Evolutionary conservation across 2,113 vertebrate species (phyloP), one percentile per base, ranked within the genome.

Genomic region (Symphodus melops): DNA sequence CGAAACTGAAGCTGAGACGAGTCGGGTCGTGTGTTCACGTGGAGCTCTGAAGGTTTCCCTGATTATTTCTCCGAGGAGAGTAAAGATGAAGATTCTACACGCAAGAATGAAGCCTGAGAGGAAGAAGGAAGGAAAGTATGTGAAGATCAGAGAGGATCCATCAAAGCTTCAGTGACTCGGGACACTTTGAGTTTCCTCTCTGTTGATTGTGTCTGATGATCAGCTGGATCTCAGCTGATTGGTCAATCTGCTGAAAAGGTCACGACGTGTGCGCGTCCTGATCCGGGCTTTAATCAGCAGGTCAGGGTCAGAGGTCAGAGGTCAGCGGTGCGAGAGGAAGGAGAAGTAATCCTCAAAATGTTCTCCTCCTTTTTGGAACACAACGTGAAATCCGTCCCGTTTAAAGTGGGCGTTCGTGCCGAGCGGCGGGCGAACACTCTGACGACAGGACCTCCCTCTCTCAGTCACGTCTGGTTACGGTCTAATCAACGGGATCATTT

Each of bases 401-500:
- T 44, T 44, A 12, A 11, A 9, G 3, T 6, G 9, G 2, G 9
- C 2, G 41, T 42, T 13, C 2, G 0, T 44, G 39, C 23, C 16
- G n/a, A 16, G 57, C 1, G 19, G 4, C 36, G 5, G 3, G 20
- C 58, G 16, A 4, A 59, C 28, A 33, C 28, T 33, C 28, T 2
- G 36, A 14, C 16, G 46, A 72, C 21, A 6, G 14, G 6, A 1
- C 69, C 53, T 65, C 28, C 20, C 57, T 9, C 0, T 17, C 28
- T 53, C 56, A 3, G 56, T 76, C 60, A 54, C 37, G 39, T 68
- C 56, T 8, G 28, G 28, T 68, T 69, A 37, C 41, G 8, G 36
- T 39, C 17, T n/a, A 71, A 77, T 72, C 75, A 78, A 46, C 54
- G 5, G 69, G 62, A 68, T 68, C 69, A 23, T 61, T 79, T 79